These are phyloP conservation scores for Centropus unirufus DNA, from an alignment of 2,113 vertebrate species.

Conservation along the genomic window DNA sequence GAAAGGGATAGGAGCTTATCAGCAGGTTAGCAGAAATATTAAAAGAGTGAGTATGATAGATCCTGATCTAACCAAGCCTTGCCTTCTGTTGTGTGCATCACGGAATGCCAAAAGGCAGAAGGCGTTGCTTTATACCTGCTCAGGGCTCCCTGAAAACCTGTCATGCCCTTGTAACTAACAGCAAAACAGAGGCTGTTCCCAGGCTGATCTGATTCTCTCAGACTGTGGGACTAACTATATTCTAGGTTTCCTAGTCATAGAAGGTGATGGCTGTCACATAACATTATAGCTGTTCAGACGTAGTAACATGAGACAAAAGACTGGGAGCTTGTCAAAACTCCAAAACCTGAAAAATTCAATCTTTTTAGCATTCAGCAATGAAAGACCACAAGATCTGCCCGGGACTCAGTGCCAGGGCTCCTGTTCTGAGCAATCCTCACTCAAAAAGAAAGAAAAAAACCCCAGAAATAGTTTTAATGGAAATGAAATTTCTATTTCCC, in stretches of 20 bases:
- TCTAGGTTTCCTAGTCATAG: not conserved
- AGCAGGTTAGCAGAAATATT: not conserved
- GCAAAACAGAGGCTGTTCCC: not conserved
- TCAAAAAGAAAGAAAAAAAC: not conserved
- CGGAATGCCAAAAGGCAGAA: not conserved
- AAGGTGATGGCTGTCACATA: not conserved
- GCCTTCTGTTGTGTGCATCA: not conserved
- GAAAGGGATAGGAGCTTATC: not conserved
- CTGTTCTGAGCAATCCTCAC: not conserved
- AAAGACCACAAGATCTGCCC: not conserved
- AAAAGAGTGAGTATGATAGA: not conserved
- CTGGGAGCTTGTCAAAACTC: not conserved
- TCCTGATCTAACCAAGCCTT: not conserved
- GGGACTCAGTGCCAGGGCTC: not conserved
- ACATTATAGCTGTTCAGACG: not conserved
- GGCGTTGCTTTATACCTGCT: not conserved
- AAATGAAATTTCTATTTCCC: not conserved
- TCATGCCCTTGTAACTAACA: rapidly evolving
- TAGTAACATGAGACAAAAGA: not conserved
- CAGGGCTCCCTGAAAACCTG: not conserved
- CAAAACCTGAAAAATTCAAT: not conserved
- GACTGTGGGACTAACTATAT: not conserved
- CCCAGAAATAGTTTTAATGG: not conserved
- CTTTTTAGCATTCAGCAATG: not conserved
- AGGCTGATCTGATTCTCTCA: not conserved